A percentile compares a stretch with the other conserved stretches of the same genome.
Conservation (phyloP, 2,888 invertebrate species). For the Conops quadrifasciatus region DNA sequence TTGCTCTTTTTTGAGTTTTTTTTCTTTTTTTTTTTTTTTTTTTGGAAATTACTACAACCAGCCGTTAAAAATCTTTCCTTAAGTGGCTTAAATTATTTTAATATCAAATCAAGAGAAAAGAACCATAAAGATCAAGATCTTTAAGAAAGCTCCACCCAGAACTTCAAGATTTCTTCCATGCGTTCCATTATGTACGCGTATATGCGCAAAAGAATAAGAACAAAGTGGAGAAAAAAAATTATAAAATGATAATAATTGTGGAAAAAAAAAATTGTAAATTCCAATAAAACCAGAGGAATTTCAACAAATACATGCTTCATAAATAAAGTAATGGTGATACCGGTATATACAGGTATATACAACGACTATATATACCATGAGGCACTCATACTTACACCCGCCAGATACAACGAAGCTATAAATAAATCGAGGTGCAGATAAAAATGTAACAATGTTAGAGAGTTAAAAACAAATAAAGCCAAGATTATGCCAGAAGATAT, state of each 20-base stretch:
- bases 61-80: too few species aligned
- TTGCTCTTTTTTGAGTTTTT: neutral
- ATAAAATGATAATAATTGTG: neutral
- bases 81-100: too few species aligned
- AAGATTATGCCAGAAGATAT: slow-evolving; percentile 31
- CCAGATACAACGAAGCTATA: slow-evolving; percentile 24
- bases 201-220: too few species aligned
- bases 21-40: neutral
- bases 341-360: neutral
- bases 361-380: slow-evolving; percentile 1
- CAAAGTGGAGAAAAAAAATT: neutral
- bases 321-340: slow-evolving; percentile 4
- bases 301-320: slow-evolving; percentile 11
- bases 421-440: slow-evolving; percentile 34
- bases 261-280: slow-evolving; percentile 23
- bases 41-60: too few species aligned
- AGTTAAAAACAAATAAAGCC: slow-evolving; percentile 35
- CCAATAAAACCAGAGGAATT: slow-evolving; percentile 22
- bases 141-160: too few species aligned
- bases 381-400: neutral
- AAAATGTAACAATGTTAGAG: slow-evolving; percentile 35
- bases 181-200: too few species aligned
- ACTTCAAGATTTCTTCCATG: too few species aligned
- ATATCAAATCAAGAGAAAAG: too few species aligned
- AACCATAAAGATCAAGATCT: too few species aligned